A percentile compares a stretch with the other conserved stretches of the same genome.
Conservation (phyloP, 2,888 invertebrate genomes). For the Panzeria rudis region DNA sequence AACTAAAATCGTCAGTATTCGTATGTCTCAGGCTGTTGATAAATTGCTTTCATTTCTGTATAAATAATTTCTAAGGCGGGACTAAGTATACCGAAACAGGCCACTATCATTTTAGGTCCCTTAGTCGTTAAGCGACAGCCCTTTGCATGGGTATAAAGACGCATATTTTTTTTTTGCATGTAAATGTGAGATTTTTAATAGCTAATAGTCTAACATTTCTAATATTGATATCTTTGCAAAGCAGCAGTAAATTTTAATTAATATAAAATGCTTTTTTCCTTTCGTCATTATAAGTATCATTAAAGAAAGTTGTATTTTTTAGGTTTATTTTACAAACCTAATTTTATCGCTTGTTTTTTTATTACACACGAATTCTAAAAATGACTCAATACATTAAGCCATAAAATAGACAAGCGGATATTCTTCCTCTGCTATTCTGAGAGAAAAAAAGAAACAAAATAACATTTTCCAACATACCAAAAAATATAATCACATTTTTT, state of each 20-base stretch:
- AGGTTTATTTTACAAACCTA: background rate
- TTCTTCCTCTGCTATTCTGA: background rate
- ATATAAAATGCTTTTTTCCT: background rate
- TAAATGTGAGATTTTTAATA: background rate
- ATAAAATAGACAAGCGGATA: background rate
- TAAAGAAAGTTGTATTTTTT: background rate
- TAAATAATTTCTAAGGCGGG: no score
- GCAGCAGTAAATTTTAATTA: background rate
- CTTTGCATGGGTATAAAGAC: no score
- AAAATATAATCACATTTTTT: slow-evolving; percentile 57
- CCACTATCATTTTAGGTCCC: background rate
- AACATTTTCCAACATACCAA: slow-evolving; percentile 42
- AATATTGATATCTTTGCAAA: background rate
- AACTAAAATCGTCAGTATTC: no score
- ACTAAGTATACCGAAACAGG: background rate
- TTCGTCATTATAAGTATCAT: slow-evolving; percentile 16
- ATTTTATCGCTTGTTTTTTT: background rate
- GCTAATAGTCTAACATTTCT: background rate
- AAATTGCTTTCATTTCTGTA: background rate
- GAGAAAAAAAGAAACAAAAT: background rate
- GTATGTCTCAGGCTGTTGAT: no score
- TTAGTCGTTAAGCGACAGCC: background rate
- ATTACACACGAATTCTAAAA: background rate
- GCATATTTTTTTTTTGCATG: no score
- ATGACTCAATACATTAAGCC: background rate